These are phyloP conservation scores for Apodemus agrarius DNA, from an alignment of 2,797 vertebrate genomes.

Conservation along the genomic window DNA sequence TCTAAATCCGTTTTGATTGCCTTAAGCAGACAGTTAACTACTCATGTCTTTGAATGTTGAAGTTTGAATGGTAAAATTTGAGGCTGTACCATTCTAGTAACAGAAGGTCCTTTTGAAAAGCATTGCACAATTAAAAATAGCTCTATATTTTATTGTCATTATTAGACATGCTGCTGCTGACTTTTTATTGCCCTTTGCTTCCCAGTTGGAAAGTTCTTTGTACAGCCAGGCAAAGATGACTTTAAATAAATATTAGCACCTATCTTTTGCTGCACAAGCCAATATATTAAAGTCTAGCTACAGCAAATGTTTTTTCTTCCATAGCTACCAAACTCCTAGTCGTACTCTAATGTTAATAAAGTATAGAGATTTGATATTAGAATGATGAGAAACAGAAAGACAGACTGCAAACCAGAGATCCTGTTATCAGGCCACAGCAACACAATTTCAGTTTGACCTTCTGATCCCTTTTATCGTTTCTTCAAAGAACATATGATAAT, in stretches of 20 bases:
- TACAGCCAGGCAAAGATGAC: neutral
- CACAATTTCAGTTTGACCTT: slow-evolving; percentile 27
- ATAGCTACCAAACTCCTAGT: neutral
- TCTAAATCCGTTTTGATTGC: slow-evolving; percentile 18
- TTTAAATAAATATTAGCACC: slow-evolving; percentile 2
- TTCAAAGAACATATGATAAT: slow-evolving; percentile 54
- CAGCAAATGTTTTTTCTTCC: neutral
- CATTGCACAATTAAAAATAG: neutral
- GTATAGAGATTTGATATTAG: neutral
- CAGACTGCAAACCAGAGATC: neutral
- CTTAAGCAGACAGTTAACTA: neutral
- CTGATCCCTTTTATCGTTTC: slow-evolving; percentile 6
- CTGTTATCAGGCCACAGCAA: neutral
- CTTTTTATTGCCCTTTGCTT: neutral
- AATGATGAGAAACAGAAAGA: neutral
- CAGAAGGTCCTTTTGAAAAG: neutral
- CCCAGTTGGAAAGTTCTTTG: neutral
- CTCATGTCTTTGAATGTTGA: slow-evolving; percentile 14
- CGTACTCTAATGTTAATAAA: neutral
- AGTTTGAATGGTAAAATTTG: slow-evolving; percentile 32
- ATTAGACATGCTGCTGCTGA: neutral
- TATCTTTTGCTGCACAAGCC: neutral
- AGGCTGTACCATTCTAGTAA: neutral
- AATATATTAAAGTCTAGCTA: slow-evolving; percentile 13
- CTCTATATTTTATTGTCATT: neutral